These are phyloP conservation scores for Periophthalmus modestus DNA, from an alignment of 2,113 vertebrate species.

Conservation along the genomic window DNA sequence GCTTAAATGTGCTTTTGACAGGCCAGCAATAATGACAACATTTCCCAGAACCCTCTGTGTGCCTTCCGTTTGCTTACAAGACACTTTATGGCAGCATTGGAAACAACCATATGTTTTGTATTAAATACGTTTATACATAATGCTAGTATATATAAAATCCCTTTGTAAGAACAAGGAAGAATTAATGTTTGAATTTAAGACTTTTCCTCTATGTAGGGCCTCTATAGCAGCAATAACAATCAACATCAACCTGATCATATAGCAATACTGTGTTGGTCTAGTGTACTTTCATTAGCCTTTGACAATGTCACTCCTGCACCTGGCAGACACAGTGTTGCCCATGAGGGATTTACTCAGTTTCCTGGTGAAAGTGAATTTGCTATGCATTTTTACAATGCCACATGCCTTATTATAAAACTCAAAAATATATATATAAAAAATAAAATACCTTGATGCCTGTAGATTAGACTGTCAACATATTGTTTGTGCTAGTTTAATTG, in stretches of 20 bases:
- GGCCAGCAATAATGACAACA: constrained; percentile 32
- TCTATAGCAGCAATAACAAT: constrained; percentile 48
- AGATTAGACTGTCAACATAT: constrained; percentile 79
- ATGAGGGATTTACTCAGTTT: constrained; percentile 74
- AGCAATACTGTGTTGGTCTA: constrained; percentile 6
- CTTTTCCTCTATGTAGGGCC: constrained; percentile 25
- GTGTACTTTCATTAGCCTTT: constrained; percentile 57
- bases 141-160: neutral
- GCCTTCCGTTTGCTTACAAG: constrained; percentile 58
- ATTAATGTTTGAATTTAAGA: constrained; percentile 25
- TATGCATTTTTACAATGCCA: constrained; percentile 92
- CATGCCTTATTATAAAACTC: constrained; percentile 85
- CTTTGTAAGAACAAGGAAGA: constrained; percentile 18
- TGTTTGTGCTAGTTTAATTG: constrained; percentile 71
- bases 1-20: constrained; percentile 27
- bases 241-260: neutral
- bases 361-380: constrained; percentile 76
- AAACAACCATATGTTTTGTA: constrained; percentile 32
- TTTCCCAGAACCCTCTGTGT: constrained; percentile 53
- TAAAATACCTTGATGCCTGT: constrained; percentile 91
- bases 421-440: constrained; percentile 27
- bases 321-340: constrained; percentile 58
- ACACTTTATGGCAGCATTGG: constrained; percentile 4
- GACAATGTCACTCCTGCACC: constrained; percentile 66
- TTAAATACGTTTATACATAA: constrained; percentile 4